Percentiles rank a stretch among this genome's conserved stretches.
These are phyloP conservation scores for Helobdella robusta DNA, from an alignment of 2,888 invertebrate species.

Conservation along the genomic window DNA sequence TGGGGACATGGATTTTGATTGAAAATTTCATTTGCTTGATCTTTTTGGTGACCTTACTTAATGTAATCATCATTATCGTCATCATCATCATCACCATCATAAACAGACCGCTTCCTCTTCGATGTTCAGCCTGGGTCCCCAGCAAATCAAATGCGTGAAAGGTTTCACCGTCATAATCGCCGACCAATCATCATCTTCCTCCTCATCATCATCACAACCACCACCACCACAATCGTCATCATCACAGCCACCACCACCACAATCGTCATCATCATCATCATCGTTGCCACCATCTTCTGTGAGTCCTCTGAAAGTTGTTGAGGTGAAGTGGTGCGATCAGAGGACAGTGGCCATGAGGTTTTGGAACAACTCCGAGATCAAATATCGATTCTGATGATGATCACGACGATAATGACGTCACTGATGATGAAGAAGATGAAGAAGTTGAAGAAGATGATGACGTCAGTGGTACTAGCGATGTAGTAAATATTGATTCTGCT, in stretches of 20 bases:
- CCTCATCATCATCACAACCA: too few relatives aligned
- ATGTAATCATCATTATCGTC: not conserved
- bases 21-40: too few relatives aligned
- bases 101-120: conserved; percentile 61
- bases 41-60: not conserved
- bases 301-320: conserved; percentile 69
- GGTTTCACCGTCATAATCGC: conserved; percentile 63
- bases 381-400: conserved; percentile 37
- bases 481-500: too few relatives aligned
- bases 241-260: conserved; percentile 38
- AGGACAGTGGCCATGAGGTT: conserved; percentile 82
- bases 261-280: too few relatives aligned
- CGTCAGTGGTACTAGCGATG: not conserved
- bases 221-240: conserved; percentile 53
- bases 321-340: not conserved
- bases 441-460: conserved; percentile 15
- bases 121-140: conserved; percentile 92
- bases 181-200: conserved; percentile 38
- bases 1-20: not conserved
- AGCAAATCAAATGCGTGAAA: conserved; percentile 89
- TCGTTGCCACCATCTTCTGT: conserved; percentile 8
- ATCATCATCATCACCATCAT: not conserved
- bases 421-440: not conserved
- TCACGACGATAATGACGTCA: too few relatives aligned
- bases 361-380: conserved; percentile 78